Evolutionary conservation across 2,797 vertebrate species (phyloP).

Genomic region (Linurgus olivaceus): DNA sequence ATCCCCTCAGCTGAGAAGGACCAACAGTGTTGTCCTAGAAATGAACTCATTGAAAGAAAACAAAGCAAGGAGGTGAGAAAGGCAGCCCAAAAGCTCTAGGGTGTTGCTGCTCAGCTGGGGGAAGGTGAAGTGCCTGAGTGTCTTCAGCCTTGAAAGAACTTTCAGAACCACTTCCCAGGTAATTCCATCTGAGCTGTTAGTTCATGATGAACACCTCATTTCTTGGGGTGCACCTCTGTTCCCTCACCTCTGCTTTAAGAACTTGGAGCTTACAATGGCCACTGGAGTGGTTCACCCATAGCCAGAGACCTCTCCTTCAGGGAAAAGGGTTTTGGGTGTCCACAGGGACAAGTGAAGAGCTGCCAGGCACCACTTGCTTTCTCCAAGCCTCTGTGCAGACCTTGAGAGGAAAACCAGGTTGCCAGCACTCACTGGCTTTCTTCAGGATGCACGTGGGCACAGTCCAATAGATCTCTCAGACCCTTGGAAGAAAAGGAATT

Average conservation of each 20-base stretch:
- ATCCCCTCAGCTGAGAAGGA: not conserved
- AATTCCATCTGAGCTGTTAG: not conserved
- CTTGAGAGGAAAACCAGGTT: not conserved
- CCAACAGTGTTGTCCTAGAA: not conserved
- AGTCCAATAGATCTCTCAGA: not conserved
- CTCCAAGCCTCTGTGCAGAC: not conserved
- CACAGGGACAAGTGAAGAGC: not conserved
- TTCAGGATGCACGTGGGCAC: not conserved
- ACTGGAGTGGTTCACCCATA: not conserved
- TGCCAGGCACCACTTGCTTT: not conserved
- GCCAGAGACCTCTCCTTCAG: not conserved
- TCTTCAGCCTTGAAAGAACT: not conserved
- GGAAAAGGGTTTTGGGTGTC: not conserved
- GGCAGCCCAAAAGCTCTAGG: not conserved
- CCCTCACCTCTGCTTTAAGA: not conserved
- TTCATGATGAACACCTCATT: accelerated
- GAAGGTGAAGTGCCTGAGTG: not conserved
- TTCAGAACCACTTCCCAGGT: not conserved
- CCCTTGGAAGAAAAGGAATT: not conserved
- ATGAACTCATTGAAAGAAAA: not conserved
- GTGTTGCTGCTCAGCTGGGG: not conserved
- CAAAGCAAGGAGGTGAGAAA: not conserved
- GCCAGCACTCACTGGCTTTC: not conserved
- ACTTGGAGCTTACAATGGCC: not conserved
- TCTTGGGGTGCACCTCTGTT: not conserved